These are phyloP conservation scores for Graptemys geographica DNA, from an alignment of 2,797 vertebrate species.

Conservation along the genomic window DNA sequence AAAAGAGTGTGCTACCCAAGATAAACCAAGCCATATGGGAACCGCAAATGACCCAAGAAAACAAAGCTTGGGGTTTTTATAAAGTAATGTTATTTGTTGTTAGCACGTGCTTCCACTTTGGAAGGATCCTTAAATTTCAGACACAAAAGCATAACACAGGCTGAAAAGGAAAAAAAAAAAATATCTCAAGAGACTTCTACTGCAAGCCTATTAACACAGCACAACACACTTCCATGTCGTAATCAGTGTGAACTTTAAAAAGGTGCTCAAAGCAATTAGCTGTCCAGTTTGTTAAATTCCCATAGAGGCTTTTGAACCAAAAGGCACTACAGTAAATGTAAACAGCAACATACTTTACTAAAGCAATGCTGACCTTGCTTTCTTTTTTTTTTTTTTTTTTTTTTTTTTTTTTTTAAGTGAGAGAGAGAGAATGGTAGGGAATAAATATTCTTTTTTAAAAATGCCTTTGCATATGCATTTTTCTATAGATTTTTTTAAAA, in stretches of 20 bases:
- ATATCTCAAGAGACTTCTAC: background rate
- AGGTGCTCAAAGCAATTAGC: background rate
- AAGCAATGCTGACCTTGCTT: slow-evolving; percentile 8
- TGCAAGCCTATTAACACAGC: background rate
- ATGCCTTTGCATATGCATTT: background rate
- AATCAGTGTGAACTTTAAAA: background rate
- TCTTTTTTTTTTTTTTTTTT: too few relatives aligned
- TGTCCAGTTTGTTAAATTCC: background rate
- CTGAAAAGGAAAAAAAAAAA: background rate
- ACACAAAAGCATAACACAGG: background rate
- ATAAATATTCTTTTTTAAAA: background rate
- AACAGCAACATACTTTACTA: background rate
- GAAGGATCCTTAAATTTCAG: background rate
- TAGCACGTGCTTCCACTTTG: background rate
- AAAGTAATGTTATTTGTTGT: background rate
- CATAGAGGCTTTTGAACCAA: background rate
- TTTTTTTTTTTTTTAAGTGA: too few relatives aligned
- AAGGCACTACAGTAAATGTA: background rate
- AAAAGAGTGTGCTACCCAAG: background rate
- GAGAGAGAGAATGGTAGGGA: rapidly evolving
- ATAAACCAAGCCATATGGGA: background rate
- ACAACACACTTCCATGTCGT: rapidly evolving
- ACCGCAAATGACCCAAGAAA: background rate
- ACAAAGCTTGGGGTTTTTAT: background rate
- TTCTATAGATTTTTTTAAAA: background rate